Percentiles rank a stretch among this genome's conserved stretches.
Conservation (phyloP, 1,140 invertebrate genomes). For the Streblospio benedicti region DNA sequence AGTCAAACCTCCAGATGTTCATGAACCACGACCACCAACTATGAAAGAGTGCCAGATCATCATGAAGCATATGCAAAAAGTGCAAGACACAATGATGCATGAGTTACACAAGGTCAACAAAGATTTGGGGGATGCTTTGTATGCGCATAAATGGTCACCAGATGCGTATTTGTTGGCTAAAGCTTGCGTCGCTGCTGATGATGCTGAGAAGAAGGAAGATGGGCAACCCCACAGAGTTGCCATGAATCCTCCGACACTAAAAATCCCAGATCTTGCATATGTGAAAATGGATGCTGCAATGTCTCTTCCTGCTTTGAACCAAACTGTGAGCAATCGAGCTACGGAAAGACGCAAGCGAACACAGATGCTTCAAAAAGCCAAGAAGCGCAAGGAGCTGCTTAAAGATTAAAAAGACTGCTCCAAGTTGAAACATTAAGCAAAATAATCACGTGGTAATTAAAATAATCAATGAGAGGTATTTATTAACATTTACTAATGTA, state of each 20-base stretch:
- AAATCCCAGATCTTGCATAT: slow-evolving; percentile 42
- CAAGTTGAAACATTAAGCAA: too few species aligned
- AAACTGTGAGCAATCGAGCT: slow-evolving; percentile 42
- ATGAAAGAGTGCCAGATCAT: slow-evolving; percentile 37
- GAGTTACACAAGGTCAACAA: slow-evolving; percentile 41
- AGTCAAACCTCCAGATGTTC: too few species aligned
- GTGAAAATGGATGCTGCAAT: slow-evolving; percentile 34
- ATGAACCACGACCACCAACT: slow-evolving; percentile 26
- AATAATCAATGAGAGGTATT: too few species aligned
- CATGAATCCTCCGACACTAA: slow-evolving; percentile 10
- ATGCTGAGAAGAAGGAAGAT: too few species aligned
- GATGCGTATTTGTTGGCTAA: slow-evolving; percentile 47
- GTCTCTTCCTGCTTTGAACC: slow-evolving; percentile 38
- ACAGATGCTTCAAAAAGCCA: slow-evolving; percentile 43
- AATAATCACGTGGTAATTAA: too few species aligned
- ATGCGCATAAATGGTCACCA: slow-evolving; percentile 47
- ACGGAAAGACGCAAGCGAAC: slow-evolving; percentile 40
- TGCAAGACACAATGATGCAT: slow-evolving; percentile 39
- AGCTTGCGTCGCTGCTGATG: slow-evolving; percentile 43
- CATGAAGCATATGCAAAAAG: slow-evolving; percentile 36
- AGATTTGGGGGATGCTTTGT: slow-evolving; percentile 42
- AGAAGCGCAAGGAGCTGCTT: too few species aligned
- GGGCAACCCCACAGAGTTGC: slow-evolving; percentile 4
- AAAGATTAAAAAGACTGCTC: too few species aligned
- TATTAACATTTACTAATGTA: too few species aligned